Conservation (phyloP, 2,888 invertebrate genomes). For the Cryptocephalus primarius region DNA sequence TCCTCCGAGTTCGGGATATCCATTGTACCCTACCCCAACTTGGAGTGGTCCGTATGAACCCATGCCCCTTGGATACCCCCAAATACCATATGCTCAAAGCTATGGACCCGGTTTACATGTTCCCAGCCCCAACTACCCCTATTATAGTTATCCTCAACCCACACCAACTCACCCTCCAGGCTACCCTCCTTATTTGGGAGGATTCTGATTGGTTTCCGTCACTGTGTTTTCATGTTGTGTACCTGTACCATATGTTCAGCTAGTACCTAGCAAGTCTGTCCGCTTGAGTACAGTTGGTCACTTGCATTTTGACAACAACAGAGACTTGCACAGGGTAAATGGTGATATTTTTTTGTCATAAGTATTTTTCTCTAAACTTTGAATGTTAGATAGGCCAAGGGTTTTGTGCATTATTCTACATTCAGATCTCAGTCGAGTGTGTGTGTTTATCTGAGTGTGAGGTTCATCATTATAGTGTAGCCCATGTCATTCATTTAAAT, state of each 20-base stretch:
- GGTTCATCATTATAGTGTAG: constrained; percentile 32
- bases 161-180: constrained; percentile 36
- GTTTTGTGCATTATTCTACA: constrained; percentile 39
- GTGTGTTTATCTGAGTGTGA: constrained; percentile 30
- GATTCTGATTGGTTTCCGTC: constrained; percentile 40
- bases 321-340: constrained; percentile 44
- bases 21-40: constrained; percentile 35
- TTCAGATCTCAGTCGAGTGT: constrained; percentile 34
- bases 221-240: constrained; percentile 41
- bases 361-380: constrained; percentile 41
- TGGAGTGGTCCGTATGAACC: constrained; percentile 37
- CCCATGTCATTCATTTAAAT: constrained; percentile 35
- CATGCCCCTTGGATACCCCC: constrained; percentile 37
- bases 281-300: constrained; percentile 39
- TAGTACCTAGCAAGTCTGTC: constrained; percentile 42
- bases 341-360: constrained; percentile 43
- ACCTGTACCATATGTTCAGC: constrained; percentile 42
- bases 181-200: constrained; percentile 37
- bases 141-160: constrained; percentile 39
- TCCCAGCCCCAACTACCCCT: constrained; percentile 60
- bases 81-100: constrained; percentile 31
- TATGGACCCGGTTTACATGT: constrained; percentile 50
- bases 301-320: constrained; percentile 40
- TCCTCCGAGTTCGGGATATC: constrained; percentile 31
- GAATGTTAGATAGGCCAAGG: constrained; percentile 41